Evolutionary conservation across 2,113 vertebrate genomes (phyloP), one percentile per base, ranked within the genome.

Genomic region (Myiozetetes cayanensis): DNA sequence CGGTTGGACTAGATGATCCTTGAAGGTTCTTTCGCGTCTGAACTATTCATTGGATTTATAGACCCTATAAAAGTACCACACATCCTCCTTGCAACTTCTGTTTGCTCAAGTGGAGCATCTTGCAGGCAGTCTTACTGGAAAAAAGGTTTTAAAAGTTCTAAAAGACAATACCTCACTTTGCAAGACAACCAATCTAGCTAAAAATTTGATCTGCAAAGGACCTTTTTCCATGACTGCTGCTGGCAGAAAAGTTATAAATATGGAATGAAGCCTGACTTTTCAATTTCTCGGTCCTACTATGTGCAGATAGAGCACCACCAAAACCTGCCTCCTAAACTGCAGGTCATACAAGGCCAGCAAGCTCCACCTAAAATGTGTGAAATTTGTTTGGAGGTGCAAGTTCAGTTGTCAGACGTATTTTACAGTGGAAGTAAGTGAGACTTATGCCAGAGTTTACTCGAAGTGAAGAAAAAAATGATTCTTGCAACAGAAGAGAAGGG

Each of bases 331-430:
- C 56, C 61, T 89, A 53, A 93, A 80, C 28, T 93, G 56, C 11
- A 93, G 49, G 84, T 71, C 62, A 81, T 39, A 53, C 15, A 82
- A 72, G 63, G 30, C 39, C 63, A 74, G 39, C 10, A 88, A 84
- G 63, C 21, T 93, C 55, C 70, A 89, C 58, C n/a, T 70, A 82
- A 22, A 89, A 70, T 0, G 53, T 79, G 77, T 85, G 91, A 96
- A 93, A 94, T 73, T 41, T 87, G 27, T 68, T 89, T 89, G 63
- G 46, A 91, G 25, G 71, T 91, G 62, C 73, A 70, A 76, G 15
- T 68, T 85, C 63, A 76, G 66, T 83, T 94, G 81, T 87, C 85
- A 95, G 91, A 87, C 66, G 44, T 37, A 31, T 75, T 91, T 82
- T 82, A 49, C 3, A 27, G 62, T 46, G n/a, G 20, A 87, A 74